Base-by-base conservation (phyloP, 2,113 vertebrate species). In the Hemiprocne comata region DNA sequence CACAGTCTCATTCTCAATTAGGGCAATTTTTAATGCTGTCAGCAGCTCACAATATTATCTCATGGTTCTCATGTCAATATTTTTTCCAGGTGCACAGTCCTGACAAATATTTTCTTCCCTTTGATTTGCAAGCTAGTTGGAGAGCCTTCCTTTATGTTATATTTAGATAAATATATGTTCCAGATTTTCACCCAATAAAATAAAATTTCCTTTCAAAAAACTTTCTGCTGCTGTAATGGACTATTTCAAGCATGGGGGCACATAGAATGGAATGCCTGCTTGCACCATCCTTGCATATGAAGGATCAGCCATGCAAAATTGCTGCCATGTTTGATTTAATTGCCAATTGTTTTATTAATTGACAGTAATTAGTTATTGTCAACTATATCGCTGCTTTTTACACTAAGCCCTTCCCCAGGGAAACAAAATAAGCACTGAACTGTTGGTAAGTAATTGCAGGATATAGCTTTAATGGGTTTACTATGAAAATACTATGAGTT, bases 1-100 rank as follows among this genome's bases (percentile, higher is more conserved):
- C 61, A 84, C 65, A 95, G 87, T 94, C 89, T 85, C 67, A 81
- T 90, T 95, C 88, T 93, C 87, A 94, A 85, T 96, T 94, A 93
- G 67, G 73, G 75, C 81, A 76, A 91, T 89, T 97, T 95, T 94
- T 93, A 96, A 97, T 67, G 33, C 60, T 96, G 53, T 93, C 81
- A 95, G 38, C 62, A 78, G 33, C 64, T 96, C 90, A 92, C 78
- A 90, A n/a, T 94, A 95, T 93, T 92, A 87, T 94, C 38, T 87
- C 38, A 36, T 21, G 26, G 34, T 33, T 82, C 42, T 88, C 26
- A 92, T 85, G 70, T 93, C 65, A 80, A 13, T 95, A 90, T 97
- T 97, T 96, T 74, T 91, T 85, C 42, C 84, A 93, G 28, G 48
- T 91, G 65, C 13, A 48, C 10, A 72, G 6, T 60, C 51, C 48